Conservation (phyloP, 2,888 invertebrate species). For the Acleris laterana region DNA sequence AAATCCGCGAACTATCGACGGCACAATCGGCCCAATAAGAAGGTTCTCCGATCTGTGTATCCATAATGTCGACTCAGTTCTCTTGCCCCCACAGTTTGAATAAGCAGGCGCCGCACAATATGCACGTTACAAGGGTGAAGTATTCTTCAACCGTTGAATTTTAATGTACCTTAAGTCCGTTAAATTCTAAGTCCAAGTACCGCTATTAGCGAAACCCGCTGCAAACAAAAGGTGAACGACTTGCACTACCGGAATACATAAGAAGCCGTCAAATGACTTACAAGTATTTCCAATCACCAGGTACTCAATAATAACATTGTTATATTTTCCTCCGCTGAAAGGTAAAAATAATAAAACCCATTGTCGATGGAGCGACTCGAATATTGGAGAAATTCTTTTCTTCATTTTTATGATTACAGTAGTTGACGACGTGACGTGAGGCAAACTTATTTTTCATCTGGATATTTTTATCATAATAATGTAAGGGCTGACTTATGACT, state of each 20-base stretch:
- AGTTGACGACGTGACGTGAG: constrained; percentile 25
- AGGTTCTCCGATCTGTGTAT: constrained; percentile 4
- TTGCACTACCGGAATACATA: constrained; percentile 6
- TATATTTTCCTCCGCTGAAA: constrained; percentile 20
- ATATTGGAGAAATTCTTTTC: constrained; percentile 22
- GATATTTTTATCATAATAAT: constrained; percentile 19
- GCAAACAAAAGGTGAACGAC: constrained; percentile 14
- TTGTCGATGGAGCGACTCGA: constrained; percentile 21
- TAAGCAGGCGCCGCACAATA: constrained; percentile 17
- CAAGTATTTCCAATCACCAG: constrained; percentile 29
- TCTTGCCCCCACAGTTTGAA: neutral
- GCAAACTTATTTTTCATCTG: constrained; percentile 17
- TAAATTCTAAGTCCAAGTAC: constrained; percentile 10
- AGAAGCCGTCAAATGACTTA: constrained; percentile 5
- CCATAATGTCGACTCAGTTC: constrained; percentile 17
- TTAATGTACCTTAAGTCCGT: constrained; percentile 30
- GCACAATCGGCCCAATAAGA: neutral
- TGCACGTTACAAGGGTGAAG: constrained; percentile 21
- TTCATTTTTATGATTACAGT: constrained; percentile 26
- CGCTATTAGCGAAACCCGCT: constrained; percentile 18
- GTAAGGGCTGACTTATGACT: constrained; percentile 14
- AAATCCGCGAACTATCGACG: neutral
- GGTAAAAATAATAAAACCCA: constrained; percentile 26
- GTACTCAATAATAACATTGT: constrained; percentile 26
- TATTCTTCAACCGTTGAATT: constrained; percentile 27